Conservation (phyloP, 2,797 vertebrate genomes). For the Coreius guichenoti region DNA sequence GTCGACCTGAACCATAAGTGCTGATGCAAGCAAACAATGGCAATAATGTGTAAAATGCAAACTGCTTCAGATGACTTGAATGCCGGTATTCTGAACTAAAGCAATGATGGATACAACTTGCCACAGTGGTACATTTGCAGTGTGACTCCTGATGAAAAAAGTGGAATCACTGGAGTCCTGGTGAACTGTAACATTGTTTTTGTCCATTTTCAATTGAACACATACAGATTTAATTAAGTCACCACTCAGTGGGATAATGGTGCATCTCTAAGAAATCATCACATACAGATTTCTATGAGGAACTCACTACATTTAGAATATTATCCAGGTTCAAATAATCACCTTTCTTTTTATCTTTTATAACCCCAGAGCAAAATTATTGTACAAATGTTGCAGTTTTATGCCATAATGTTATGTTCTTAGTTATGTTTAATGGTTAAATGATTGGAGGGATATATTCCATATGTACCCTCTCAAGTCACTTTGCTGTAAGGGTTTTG, state of each 20-base stretch:
- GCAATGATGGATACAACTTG: constrained; percentile 48
- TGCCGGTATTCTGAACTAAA: neutral
- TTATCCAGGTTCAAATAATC: neutral
- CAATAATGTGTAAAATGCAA: constrained; percentile 78
- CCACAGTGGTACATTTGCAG: constrained; percentile 44
- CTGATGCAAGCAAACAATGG: constrained; percentile 74
- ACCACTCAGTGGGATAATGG: neutral
- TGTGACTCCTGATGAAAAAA: constrained; percentile 1
- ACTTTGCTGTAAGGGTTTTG: neutral
- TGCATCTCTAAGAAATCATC: neutral
- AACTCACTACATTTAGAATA: neutral
- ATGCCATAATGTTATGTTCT: too few species aligned
- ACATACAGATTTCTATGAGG: neutral
- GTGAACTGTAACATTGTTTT: constrained; percentile 21
- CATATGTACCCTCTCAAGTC: neutral
- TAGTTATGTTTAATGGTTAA: too few species aligned
- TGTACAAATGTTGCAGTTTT: neutral
- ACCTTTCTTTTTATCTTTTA: neutral
- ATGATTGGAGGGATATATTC: neutral
- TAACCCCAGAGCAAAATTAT: neutral
- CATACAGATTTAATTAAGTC: constrained; percentile 39
- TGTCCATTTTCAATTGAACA: constrained; percentile 12
- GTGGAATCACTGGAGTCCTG: constrained; percentile 11
- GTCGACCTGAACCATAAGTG: constrained; percentile 71
- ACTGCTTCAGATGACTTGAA: constrained; percentile 61